A percentile compares a stretch with the other conserved stretches of the same genome.
Evolutionary conservation across 1,140 invertebrate genomes (phyloP).

Genomic region (Neuroterus valhalla): DNA sequence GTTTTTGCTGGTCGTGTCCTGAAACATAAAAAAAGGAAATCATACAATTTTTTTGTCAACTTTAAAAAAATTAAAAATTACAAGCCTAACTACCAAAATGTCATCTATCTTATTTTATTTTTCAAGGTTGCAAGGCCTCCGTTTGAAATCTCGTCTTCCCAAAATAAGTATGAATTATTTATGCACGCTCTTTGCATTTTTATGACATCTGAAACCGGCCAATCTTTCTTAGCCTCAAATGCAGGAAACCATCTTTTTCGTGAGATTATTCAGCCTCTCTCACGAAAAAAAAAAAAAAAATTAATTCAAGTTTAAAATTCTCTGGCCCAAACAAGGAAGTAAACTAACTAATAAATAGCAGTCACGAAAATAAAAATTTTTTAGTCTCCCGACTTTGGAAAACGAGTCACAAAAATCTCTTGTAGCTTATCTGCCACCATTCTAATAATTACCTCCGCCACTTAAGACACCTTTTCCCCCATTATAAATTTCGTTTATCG

Average conservation of each 20-base stretch:
- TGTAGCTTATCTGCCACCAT: no score
- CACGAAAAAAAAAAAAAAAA: not conserved
- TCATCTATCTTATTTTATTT: not conserved
- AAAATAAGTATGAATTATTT: constrained; percentile 8
- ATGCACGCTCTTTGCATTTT: constrained; percentile 20
- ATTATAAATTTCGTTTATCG: no score
- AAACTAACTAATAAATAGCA: not conserved
- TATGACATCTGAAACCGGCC: not conserved
- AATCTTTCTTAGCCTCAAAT: constrained; percentile 1
- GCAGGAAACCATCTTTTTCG: not conserved
- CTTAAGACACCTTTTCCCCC: no score
- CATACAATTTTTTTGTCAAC: not conserved
- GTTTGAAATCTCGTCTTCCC: not conserved
- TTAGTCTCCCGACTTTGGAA: not conserved
- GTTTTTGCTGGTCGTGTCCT: constrained; percentile 64
- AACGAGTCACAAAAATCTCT: not conserved
- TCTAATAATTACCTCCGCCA: no score
- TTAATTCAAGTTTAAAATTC: constrained; percentile 7
- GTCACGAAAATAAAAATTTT: not conserved
- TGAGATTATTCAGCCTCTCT: not conserved
- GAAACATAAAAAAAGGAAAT: constrained; percentile 52
- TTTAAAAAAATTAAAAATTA: not conserved
- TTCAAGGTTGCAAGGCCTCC: not conserved
- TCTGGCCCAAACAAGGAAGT: constrained; percentile 1
- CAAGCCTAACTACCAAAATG: no score